Base-by-base conservation (phyloP, 35 echinoderm and acorn worm species). In the Patiria miniata region DNA sequence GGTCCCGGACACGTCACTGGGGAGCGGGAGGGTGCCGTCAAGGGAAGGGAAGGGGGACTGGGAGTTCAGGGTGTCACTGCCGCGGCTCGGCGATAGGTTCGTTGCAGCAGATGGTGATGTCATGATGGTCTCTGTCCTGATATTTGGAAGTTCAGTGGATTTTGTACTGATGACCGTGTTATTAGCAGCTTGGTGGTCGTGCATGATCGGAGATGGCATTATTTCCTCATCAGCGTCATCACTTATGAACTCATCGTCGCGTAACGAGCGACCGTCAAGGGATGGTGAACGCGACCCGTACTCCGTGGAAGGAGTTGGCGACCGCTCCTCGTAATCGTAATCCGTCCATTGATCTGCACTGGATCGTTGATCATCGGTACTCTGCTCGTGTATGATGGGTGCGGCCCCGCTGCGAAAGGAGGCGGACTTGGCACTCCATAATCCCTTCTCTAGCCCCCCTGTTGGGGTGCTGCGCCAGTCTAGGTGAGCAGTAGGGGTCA, bases 401-500 rank as follows among this genome's bases (percentile, higher is more conserved):
- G 42, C 12, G 0, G 65, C 65, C 26, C 65, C 34, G 65, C 26
- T 22, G 2, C 65, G 65, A 23, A 7, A 73, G 26, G 65, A 73
- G 0, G 65, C 29, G 0, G 65, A 26, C 65, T 73, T 73, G 18
- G 65, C 2, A 2, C 65, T 23, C 65, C 65, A 73, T 23, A 73
- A 26, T 10, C 65, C 65, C 15, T 73, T 73, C 65, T 73, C 65
- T 5, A 73, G 65, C 7, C 86, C 81, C 23, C 91, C 82, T 0
- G 86, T 89, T 5, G 86, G 91, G 36, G 86, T 93, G 19, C 65
- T 78, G 10, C 53, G 28, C 36, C 84, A 37, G 32, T 57, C 81
- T 40, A 95, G 68, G 69, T 95, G 86, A 29, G 93, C 85, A 39
- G 93, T 95, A 0, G 93, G 93, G 37, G 93, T 93, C 52, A 97